phyloP scores from a whole-genome alignment of 2,113 vertebrate genomes.

The Phyllostomus hastatus region DNA sequence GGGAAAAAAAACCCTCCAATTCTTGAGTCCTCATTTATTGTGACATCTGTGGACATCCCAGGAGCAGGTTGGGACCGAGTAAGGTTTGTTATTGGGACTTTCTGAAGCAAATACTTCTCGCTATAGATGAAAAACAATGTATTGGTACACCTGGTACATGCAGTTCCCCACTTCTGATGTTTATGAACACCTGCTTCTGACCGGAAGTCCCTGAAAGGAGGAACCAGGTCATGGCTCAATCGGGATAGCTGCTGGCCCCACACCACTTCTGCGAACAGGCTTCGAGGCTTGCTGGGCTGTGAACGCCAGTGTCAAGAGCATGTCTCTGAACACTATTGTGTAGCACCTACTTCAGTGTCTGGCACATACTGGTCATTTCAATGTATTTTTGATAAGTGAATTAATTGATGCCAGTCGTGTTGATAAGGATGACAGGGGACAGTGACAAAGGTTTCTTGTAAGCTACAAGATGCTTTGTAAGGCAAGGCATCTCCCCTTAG shows the following conservation, averaged over 20 bases:
- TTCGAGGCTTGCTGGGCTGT: neutral
- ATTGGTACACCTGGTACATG: neutral
- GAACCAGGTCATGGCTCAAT: neutral
- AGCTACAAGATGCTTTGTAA: neutral
- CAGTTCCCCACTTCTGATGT: neutral
- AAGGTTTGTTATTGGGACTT: neutral
- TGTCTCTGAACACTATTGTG: neutral
- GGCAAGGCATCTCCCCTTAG: neutral
- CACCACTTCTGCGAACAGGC: neutral
- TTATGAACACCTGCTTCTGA: neutral
- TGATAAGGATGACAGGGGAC: neutral
- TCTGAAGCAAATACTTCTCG: neutral
- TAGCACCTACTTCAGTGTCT: conserved; percentile 2
- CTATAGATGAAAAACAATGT: neutral
- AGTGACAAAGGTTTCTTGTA: neutral
- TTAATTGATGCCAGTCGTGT: neutral
- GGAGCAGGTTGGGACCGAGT: neutral
- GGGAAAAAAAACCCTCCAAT: neutral
- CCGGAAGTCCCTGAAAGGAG: neutral
- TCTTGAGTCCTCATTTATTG: neutral
- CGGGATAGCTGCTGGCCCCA: neutral
- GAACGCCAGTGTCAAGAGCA: neutral
- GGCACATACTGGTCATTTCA: neutral
- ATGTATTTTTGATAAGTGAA: neutral
- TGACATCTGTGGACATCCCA: neutral